Evolutionary conservation across 2,113 vertebrate species (phyloP), one percentile per base, ranked within the genome.

Genomic region (Sardina pilchardus): DNA sequence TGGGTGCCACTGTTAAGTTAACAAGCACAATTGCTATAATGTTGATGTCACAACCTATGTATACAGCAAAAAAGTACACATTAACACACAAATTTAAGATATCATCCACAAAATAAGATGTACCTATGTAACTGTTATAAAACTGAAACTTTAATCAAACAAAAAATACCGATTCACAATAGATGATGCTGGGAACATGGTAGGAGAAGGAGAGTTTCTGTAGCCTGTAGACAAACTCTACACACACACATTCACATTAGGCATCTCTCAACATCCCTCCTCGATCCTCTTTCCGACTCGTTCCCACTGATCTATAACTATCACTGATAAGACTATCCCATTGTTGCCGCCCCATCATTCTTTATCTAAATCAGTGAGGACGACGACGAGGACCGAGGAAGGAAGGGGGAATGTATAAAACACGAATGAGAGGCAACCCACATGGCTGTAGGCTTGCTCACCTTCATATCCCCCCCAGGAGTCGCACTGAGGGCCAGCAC

Each of bases 401-500:
- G n/a, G n/a, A n/a, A n/a, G n/a, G n/a, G n/a, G n/a, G n/a, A n/a
- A n/a, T n/a, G n/a, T n/a, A n/a, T n/a, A n/a, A n/a, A n/a, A n/a
- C n/a, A n/a, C n/a, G n/a, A n/a, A n/a, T n/a, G n/a, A n/a, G n/a
- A n/a, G n/a, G n/a, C n/a, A n/a, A n/a, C n/a, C n/a, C n/a, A 21
- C 47, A 43, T 24, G 19, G 21, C 56, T 59, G 53, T 21, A 59
- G 53, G 24, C 53, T 59, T 24, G 24, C 67, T 85, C 93, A 94
- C 98, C 95, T 97, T 98, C 36, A 95, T 85, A 84, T 99, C 97
- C 80, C 96, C 97, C 21, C 98, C 98, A 7, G 98, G 98, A 1
- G 98, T 99, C 45, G 98, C 98, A 87, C 95, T 99, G 0, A 99
- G 95, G 89, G 98, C 98, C 91, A 99, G 89, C 86, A 99, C 86